phyloP scores from a whole-genome alignment of 2,113 vertebrate species.

The Lepus americanus region DNA sequence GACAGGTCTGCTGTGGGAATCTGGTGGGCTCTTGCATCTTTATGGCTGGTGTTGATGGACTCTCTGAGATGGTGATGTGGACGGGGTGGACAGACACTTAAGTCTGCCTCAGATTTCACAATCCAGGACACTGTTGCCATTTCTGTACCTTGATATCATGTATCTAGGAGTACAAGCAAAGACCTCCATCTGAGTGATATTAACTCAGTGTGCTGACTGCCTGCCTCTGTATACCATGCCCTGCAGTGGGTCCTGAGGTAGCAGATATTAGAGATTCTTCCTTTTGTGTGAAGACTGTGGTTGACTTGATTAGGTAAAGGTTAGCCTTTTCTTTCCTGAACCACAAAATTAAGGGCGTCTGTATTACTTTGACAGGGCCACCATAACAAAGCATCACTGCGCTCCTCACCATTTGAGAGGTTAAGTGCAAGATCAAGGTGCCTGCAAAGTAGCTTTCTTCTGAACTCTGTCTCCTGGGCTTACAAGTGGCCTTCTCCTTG shows the following conservation, averaged over 20 bases:
- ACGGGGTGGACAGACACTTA: background rate
- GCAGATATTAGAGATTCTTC: background rate
- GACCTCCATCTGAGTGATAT: background rate
- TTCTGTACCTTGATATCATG: background rate
- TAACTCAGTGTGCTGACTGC: fast-evolving
- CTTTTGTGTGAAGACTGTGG: background rate
- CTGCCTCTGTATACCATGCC: background rate
- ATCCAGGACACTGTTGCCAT: background rate
- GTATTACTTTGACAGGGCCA: background rate
- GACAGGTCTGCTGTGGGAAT: slow-evolving; percentile 8
- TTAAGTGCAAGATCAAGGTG: background rate
- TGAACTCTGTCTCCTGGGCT: background rate
- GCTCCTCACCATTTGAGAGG: background rate
- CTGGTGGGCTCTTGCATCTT: background rate
- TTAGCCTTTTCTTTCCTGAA: background rate
- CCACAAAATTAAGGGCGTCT: background rate
- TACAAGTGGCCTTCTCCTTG: background rate
- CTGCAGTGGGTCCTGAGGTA: background rate
- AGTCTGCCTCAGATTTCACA: background rate
- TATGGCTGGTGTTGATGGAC: background rate
- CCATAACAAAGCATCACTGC: background rate
- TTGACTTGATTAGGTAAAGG: background rate
- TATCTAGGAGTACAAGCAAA: background rate
- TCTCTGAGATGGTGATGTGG: background rate
- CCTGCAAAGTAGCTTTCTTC: background rate